These are phyloP conservation scores for Jaculus jaculus DNA, from an alignment of 2,113 vertebrate genomes.

Conservation along the genomic window DNA sequence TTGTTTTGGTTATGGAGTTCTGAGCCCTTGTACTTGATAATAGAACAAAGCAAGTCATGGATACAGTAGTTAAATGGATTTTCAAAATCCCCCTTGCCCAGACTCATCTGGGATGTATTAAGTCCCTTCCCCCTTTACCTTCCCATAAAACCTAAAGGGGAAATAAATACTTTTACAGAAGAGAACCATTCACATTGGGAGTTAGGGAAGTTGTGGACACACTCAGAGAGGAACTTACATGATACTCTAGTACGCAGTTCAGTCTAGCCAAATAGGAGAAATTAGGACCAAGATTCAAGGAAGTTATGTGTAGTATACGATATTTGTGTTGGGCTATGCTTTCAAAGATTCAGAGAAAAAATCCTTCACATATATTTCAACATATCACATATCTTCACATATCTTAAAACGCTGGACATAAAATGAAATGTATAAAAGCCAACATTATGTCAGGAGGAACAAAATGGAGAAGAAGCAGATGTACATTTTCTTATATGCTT, in stretches of 20 bases:
- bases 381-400: constrained; percentile 80
- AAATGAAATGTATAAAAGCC: constrained; percentile 80
- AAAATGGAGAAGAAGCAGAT: constrained; percentile 80
- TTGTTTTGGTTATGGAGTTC: constrained; percentile 68
- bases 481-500: constrained; percentile 73
- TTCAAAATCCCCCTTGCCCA: constrained; percentile 69
- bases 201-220: constrained; percentile 58
- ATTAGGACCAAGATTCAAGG: constrained; percentile 47
- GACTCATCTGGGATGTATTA: constrained; percentile 69
- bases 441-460: constrained; percentile 80
- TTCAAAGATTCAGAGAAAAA: constrained; percentile 62
- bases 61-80: constrained; percentile 72
- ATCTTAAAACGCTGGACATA: constrained; percentile 78
- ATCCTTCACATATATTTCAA: constrained; percentile 73
- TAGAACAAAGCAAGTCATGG: constrained; percentile 58
- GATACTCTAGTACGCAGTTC: constrained; percentile 59
- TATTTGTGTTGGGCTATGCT: constrained; percentile 63
- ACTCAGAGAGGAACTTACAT: constrained; percentile 46
- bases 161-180: constrained; percentile 69
- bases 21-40: constrained; percentile 67
- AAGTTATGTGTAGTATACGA: constrained; percentile 62
- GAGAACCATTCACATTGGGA: constrained; percentile 71
- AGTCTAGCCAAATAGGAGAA: constrained; percentile 65
- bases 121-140: constrained; percentile 48
- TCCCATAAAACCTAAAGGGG: constrained; percentile 52